phyloP scores from a whole-genome alignment of 2,113 vertebrate species.

The Poeciliopsis prolifica region DNA sequence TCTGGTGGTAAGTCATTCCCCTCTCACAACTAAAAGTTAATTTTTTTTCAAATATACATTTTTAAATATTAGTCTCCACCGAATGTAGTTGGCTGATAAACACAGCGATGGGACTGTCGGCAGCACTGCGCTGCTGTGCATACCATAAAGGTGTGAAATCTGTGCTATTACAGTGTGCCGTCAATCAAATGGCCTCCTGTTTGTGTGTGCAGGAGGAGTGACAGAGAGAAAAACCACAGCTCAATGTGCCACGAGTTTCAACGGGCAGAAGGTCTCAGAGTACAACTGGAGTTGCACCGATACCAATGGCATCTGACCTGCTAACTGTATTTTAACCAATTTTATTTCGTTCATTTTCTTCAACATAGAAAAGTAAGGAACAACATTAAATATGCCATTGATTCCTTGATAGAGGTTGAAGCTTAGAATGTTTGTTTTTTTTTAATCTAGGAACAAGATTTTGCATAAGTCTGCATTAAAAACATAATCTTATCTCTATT shows the following conservation, averaged over 20 bases:
- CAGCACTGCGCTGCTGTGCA: too few species aligned
- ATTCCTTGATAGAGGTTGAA: neutral
- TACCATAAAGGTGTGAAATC: neutral
- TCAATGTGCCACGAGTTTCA: neutral
- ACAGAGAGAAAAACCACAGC: neutral
- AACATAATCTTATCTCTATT: neutral
- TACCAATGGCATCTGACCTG: neutral
- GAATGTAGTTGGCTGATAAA: too few species aligned
- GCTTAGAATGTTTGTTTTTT: neutral
- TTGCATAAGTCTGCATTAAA: neutral
- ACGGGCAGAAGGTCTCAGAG: neutral
- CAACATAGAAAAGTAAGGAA: neutral
- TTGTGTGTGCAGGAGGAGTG: neutral
- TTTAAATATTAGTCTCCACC: neutral
- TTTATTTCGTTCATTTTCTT: neutral
- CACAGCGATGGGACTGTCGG: too few species aligned
- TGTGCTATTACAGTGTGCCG: neutral
- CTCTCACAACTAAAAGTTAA: neutral
- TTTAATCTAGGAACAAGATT: neutral
- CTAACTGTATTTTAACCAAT: neutral
- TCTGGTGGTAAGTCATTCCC: neutral
- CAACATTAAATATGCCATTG: neutral
- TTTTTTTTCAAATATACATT: neutral
- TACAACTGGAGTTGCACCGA: too few species aligned
- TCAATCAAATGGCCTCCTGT: neutral